Evolutionary conservation across 2,797 vertebrate species (phyloP).

Genomic region (Syngnathus rostellatus): DNA sequence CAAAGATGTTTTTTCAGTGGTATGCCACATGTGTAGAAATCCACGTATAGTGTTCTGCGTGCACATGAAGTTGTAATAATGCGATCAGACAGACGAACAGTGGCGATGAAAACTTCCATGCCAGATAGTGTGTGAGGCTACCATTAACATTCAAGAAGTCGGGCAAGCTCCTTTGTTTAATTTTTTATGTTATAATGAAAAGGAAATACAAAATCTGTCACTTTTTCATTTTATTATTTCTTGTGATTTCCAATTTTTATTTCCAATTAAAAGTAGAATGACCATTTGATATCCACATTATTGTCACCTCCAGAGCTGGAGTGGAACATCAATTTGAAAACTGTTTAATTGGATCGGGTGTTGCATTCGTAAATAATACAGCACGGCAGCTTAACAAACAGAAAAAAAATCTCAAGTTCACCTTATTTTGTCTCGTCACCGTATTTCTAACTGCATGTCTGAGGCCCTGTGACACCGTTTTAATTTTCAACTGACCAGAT

Average conservation of each 20-base stretch:
- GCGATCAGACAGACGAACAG: neutral
- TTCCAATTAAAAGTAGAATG: neutral
- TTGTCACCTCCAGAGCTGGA: neutral
- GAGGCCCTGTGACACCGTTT: constrained; percentile 8
- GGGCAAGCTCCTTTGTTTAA: neutral
- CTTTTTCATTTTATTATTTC: neutral
- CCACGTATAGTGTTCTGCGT: neutral
- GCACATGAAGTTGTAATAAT: neutral
- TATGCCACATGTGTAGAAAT: neutral
- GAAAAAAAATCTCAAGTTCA: neutral
- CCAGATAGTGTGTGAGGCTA: neutral
- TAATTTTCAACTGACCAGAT: constrained; percentile 8
- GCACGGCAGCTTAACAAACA: neutral
- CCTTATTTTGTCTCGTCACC: neutral
- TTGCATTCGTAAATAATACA: neutral
- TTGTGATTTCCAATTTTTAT: neutral
- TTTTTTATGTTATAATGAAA: neutral
- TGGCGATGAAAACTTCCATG: too few species aligned
- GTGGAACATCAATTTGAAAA: neutral
- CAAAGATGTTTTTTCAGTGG: neutral
- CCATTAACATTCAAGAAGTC: neutral
- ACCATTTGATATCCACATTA: neutral
- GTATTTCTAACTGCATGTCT: neutral
- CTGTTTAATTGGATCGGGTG: neutral
- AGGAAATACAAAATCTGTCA: neutral